phyloP scores from a whole-genome alignment of 2,888 invertebrate species.

The Idaea aversata region DNA sequence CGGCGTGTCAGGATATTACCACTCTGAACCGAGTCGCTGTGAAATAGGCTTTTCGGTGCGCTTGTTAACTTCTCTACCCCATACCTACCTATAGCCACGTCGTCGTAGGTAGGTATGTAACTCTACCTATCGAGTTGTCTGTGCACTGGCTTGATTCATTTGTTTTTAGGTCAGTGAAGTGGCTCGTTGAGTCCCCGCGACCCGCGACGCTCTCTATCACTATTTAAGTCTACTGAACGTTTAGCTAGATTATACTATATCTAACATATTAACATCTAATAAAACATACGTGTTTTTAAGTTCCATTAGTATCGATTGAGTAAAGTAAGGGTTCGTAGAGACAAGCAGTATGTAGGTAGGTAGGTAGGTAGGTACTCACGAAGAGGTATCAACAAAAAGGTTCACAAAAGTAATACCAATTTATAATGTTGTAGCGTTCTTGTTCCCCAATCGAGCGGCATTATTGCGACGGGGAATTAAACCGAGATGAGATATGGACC shows the following conservation, averaged over 20 bases:
- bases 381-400: neutral
- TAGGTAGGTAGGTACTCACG: too few relatives aligned
- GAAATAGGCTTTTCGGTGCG: neutral
- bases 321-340: too few relatives aligned
- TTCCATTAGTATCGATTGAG: too few relatives aligned
- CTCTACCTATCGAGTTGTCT: neutral
- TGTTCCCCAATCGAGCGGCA: constrained; percentile 8
- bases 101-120: neutral
- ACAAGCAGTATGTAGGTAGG: too few relatives aligned
- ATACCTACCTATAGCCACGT: neutral
- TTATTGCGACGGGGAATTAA: constrained; percentile 17
- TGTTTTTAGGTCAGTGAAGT: neutral
- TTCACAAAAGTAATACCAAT: neutral
- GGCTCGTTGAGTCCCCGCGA: neutral
- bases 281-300: too few relatives aligned
- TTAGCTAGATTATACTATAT: too few relatives aligned
- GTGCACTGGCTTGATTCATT: neutral
- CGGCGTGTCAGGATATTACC: constrained; percentile 1
- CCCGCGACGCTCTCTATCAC: neutral
- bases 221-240: too few relatives aligned
- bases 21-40: neutral
- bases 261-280: too few relatives aligned
- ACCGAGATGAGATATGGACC: constrained; percentile 24
- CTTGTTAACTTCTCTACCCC: neutral
- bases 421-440: neutral